Evolutionary conservation across 2,113 vertebrate species (phyloP).

Genomic region (Halichoerus grypus): DNA sequence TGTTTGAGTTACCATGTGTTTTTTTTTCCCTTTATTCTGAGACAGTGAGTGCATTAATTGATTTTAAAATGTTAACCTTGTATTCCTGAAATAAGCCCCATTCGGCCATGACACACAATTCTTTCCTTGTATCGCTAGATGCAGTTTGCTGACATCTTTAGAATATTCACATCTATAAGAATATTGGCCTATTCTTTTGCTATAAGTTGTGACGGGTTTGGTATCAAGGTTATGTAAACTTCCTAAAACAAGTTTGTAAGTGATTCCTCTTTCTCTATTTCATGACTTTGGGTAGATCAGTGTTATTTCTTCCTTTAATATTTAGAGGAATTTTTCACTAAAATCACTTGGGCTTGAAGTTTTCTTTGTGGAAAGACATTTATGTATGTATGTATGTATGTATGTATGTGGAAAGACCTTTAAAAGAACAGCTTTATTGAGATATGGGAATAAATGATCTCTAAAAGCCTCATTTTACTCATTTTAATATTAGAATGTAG

Average conservation of each 20-base stretch:
- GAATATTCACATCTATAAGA: not conserved
- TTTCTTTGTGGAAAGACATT: not conserved
- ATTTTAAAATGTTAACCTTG: not conserved
- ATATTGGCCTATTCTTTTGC: not conserved
- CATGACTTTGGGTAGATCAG: not conserved
- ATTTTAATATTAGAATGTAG: not conserved
- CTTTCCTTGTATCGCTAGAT: not conserved
- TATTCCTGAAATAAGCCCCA: not conserved
- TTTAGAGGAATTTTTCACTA: not conserved
- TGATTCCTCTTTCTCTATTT: not conserved
- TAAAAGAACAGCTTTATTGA: not conserved
- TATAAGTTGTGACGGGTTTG: not conserved
- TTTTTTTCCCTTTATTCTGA: slow-evolving; percentile 2
- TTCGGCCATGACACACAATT: not conserved
- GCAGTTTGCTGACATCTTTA: not conserved
- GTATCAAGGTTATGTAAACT: not conserved
- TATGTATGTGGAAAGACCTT: not conserved
- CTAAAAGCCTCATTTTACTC: not conserved
- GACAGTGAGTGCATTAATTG: not conserved
- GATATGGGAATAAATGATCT: not conserved
- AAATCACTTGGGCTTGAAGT: not conserved
- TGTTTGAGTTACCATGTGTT: not conserved
- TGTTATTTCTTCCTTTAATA: not conserved
- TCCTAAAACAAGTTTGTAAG: not conserved
- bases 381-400: not conserved